Evolutionary conservation across 2,888 invertebrate species (phyloP).

Genomic region (Pyrrhosoma nymphula): DNA sequence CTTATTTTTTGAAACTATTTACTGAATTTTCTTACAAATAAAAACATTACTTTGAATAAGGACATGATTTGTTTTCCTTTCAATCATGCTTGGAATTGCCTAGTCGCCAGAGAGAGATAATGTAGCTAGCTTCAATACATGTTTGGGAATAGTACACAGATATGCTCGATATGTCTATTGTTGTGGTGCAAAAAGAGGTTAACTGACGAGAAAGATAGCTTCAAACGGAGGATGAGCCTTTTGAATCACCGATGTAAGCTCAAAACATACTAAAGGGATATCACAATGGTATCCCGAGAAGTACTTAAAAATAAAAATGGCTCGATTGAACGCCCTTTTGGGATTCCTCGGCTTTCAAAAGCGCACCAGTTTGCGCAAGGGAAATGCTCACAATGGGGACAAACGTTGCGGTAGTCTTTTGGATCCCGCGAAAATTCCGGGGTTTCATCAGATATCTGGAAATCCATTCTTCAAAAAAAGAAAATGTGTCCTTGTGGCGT

Average conservation of each 20-base stretch:
- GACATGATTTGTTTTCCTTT: no score
- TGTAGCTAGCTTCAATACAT: no score
- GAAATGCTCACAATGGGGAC: constrained; percentile 1
- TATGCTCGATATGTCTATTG: background rate
- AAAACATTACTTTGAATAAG: no score
- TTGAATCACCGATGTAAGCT: background rate
- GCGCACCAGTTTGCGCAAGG: background rate
- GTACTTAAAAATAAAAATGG: background rate
- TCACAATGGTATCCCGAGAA: background rate
- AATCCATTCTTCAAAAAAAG: constrained; percentile 23
- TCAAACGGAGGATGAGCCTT: background rate
- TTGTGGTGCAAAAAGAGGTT: background rate
- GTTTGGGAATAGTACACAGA: no score
- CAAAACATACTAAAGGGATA: background rate
- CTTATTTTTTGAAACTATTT: no score
- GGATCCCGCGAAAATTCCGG: background rate
- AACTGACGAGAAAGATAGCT: background rate
- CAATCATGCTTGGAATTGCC: no score
- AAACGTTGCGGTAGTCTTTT: constrained; percentile 19
- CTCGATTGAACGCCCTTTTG: background rate
- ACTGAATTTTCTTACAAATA: no score
- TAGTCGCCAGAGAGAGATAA: no score
- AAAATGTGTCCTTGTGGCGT: background rate
- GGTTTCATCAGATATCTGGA: background rate
- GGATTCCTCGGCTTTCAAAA: background rate